phyloP scores from a whole-genome alignment of 2,888 invertebrate species.

The Troilus luridus region DNA sequence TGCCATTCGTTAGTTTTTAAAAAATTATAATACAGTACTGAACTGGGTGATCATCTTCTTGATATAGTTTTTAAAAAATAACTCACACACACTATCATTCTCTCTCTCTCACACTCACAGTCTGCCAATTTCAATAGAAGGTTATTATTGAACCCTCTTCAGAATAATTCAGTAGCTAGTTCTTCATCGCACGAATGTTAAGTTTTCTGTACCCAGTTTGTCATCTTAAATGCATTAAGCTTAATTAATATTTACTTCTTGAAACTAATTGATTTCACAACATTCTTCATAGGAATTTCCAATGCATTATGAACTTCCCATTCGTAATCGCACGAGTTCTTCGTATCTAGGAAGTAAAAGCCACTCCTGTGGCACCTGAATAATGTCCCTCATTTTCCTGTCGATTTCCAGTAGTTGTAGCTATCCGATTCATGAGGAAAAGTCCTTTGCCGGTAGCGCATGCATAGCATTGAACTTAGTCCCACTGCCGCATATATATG shows the following conservation, averaged over 20 bases:
- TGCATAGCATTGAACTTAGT: constrained; percentile 18
- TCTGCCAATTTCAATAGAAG: too few species aligned
- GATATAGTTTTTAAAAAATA: too few species aligned
- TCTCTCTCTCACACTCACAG: too few species aligned
- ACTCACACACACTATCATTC: too few species aligned
- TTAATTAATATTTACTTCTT: neutral
- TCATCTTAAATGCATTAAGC: neutral
- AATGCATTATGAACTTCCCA: neutral
- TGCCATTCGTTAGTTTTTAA: too few species aligned
- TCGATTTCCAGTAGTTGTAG: neutral
- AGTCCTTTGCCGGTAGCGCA: neutral
- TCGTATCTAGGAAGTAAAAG: neutral
- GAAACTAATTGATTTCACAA: neutral
- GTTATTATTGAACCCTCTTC: neutral
- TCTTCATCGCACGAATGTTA: too few species aligned
- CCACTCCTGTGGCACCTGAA: neutral
- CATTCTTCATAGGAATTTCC: neutral
- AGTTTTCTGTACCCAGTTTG: neutral
- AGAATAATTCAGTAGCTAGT: neutral
- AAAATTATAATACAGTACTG: too few species aligned
- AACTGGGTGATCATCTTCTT: too few species aligned
- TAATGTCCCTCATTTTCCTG: neutral
- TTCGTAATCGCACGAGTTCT: neutral
- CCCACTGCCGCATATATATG: neutral
- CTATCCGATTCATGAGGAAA: neutral